Base-by-base conservation (phyloP, 2,797 vertebrate genomes). In the Poeciliopsis gracilis region DNA sequence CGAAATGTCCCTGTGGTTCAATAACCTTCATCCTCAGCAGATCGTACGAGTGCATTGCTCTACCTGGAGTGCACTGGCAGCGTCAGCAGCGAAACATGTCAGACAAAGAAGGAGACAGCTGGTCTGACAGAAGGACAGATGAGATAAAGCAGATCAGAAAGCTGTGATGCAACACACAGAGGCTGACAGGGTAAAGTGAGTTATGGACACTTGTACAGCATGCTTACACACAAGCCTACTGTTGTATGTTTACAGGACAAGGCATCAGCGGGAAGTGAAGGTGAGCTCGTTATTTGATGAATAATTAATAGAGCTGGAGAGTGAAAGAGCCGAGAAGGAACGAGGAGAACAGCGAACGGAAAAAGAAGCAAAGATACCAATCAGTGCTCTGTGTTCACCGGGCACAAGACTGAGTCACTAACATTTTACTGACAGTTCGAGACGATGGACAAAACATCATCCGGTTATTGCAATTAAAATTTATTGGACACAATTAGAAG, bases 1-100 rank as follows among this genome's bases (percentile, higher is more conserved):
- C 66, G 9, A 75, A 91, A 90, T 67, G 83, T 84, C 84, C 79
- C 73, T 49, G 86, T 82, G 87, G 88, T 85, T 69, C 80, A 82
- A 87, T 88, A 91, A 87, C 83, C 86, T 86, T 84, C 88, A 88
- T 87, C 84, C 78, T 79, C 75, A 23, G 0, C 79, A 73, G 72
- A 77, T 78, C 79, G 70, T 30, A 73, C 78, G 20, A 77, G 76
- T 61, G 76, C 77, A 73, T 80, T 33, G 73, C 75, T 78, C 38
- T 47, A 90, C 87, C 84, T 89, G 84, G 49, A 78, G 80, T 1
- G 36, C 33, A 47, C 9, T 2, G 76, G 36, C 9, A 4, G 49
- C 25, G 30, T 20, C 46, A 38, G 43, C 36, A 47, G 16, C 51
- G 4, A 66, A n/a, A 75, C 38, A 23, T 1, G 18, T 5, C 47